A percentile compares a stretch with the other conserved stretches of the same genome.
Conservation (phyloP, 2,797 vertebrate species). For the Hafferia zeledoni region DNA sequence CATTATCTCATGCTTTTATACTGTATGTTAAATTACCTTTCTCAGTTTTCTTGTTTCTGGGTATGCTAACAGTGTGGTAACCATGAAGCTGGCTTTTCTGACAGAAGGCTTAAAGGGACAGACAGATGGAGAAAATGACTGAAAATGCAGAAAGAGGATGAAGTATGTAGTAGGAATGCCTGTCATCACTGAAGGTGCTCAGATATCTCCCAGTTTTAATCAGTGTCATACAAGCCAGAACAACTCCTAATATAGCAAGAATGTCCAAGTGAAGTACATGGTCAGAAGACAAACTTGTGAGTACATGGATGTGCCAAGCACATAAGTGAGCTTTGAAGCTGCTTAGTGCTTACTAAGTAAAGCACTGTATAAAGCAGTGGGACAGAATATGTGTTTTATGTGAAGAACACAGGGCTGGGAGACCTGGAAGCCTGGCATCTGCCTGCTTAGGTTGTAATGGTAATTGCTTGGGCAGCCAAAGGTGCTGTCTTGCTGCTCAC, state of each 20-base stretch:
- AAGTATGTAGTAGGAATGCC: not conserved
- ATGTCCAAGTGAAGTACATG: accelerated
- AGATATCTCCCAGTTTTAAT: not conserved
- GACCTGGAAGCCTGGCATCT: not conserved
- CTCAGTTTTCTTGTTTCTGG: not conserved
- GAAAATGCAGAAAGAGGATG: not conserved
- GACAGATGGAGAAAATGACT: not conserved
- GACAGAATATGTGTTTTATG: not conserved
- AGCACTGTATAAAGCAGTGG: not conserved
- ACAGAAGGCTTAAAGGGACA: not conserved
- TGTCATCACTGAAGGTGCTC: not conserved
- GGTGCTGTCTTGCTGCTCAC: not conserved
- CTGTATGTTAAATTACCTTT: not conserved
- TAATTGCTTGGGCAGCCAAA: not conserved
- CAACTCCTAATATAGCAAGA: not conserved
- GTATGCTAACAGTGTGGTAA: not conserved
- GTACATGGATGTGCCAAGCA: not conserved
- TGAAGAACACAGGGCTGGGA: not conserved
- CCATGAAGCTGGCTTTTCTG: not conserved
- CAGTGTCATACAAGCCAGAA: not conserved
- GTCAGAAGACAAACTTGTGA: not conserved
- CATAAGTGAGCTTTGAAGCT: not conserved
- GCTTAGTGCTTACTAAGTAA: not conserved
- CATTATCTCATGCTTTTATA: not conserved
- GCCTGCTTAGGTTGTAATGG: not conserved